Evolutionary conservation across 1,140 invertebrate genomes (phyloP).

Genomic region (Pseudomyrmex concolor): DNA sequence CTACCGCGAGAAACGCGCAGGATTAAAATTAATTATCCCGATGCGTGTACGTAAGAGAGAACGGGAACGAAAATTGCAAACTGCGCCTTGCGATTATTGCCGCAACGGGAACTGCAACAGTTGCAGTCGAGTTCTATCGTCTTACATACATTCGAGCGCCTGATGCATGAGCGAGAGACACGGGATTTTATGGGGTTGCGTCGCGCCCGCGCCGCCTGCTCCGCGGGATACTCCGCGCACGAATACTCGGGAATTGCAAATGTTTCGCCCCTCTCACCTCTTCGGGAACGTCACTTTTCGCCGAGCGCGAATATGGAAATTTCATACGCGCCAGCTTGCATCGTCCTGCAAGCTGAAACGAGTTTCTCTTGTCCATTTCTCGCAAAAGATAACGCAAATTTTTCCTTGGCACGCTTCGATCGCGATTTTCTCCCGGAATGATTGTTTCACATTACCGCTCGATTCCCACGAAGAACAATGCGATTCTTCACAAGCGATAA

Average conservation of each 20-base stretch:
- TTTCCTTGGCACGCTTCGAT: conserved; percentile 23
- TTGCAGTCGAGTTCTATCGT: conserved; percentile 14
- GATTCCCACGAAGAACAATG: background rate
- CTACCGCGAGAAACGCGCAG: background rate
- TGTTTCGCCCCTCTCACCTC: conserved; percentile 68
- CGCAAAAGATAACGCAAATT: conserved; percentile 55
- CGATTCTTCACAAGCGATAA: too few species aligned
- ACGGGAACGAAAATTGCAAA: background rate
- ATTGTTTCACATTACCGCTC: conserved; percentile 19
- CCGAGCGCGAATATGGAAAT: conserved; percentile 78
- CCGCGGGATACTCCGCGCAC: conserved; percentile 68
- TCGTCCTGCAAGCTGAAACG: background rate
- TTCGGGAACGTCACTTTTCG: conserved; percentile 74
- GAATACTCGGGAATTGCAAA: conserved; percentile 81
- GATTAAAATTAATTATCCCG: conserved; percentile 19
- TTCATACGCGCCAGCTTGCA: conserved; percentile 76
- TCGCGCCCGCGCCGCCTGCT: conserved; percentile 32
- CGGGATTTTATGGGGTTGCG: conserved; percentile 74
- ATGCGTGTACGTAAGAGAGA: background rate
- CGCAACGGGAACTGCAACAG: conserved; percentile 33
- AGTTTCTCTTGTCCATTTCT: conserved; percentile 21
- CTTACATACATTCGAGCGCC: conserved; percentile 58
- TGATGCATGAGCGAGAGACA: conserved; percentile 63
- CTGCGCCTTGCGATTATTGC: conserved; percentile 62
- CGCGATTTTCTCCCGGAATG: background rate